Percentiles rank a stretch among this genome's conserved stretches.
Evolutionary conservation across 2,797 vertebrate species (phyloP).

Genomic region (Pantherophis alleghaniensis): DNA sequence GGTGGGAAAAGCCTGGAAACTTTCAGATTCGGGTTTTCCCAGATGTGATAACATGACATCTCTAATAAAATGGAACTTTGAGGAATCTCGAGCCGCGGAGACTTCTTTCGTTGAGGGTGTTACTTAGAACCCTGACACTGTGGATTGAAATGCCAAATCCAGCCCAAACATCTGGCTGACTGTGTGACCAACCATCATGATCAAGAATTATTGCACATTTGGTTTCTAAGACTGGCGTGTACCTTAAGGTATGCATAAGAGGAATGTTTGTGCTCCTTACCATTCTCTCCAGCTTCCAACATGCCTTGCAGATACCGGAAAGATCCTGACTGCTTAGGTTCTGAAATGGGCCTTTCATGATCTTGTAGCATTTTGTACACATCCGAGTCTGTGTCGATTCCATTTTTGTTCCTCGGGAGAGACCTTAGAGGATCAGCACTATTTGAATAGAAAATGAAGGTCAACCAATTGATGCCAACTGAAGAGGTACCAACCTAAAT

Average conservation of each 20-base stretch:
- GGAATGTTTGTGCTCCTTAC: conserved; percentile 66
- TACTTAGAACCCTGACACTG: too few species aligned
- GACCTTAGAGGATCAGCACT: conserved; percentile 80
- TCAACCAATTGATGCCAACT: conserved; percentile 4
- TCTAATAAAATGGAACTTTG: too few species aligned
- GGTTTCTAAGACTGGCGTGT: not conserved
- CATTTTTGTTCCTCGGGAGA: conserved; percentile 75
- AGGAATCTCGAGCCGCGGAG: too few species aligned
- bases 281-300: conserved; percentile 90
- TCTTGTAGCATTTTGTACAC: conserved; percentile 98
- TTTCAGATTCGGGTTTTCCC: too few species aligned
- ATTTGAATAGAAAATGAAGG: conserved; percentile 40
- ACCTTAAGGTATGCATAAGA: not conserved
- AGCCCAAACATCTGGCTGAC: not conserved
- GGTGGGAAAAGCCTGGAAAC: too few species aligned
- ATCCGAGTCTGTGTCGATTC: conserved; percentile 85
- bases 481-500: not conserved
- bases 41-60: too few species aligned
- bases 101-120: too few species aligned
- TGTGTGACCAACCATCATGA: not conserved
- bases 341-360: conserved; percentile 77
- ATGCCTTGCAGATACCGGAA: conserved; percentile 96
- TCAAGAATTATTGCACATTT: not conserved
- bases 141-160: not conserved
- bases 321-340: conserved; percentile 95